These are phyloP conservation scores for Garra rufa DNA, from an alignment of 2,113 vertebrate genomes.

Conservation along the genomic window DNA sequence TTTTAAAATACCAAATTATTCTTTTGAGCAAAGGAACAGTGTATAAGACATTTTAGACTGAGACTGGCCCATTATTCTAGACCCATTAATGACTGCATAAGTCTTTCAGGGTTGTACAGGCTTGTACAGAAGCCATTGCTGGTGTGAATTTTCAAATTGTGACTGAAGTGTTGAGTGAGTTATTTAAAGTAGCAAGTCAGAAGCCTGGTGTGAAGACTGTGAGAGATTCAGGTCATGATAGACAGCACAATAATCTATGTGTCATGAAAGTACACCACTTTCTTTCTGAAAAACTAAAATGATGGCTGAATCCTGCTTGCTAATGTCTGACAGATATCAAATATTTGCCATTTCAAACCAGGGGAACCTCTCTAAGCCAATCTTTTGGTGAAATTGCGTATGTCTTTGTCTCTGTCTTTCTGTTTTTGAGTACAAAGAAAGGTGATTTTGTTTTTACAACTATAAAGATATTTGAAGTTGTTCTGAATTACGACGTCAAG, in stretches of 20 bases:
- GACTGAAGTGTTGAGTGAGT: not conserved
- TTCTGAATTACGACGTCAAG: slow-evolving; percentile 61
- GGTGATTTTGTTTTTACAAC: slow-evolving; percentile 8
- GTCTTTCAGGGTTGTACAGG: not conserved
- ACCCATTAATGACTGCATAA: slow-evolving; percentile 1
- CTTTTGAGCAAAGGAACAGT: not conserved
- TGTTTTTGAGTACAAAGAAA: slow-evolving; percentile 1
- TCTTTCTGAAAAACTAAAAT: slow-evolving; percentile 15
- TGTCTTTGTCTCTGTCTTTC: not conserved
- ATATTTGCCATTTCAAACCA: not conserved
- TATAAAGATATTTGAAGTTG: slow-evolving; percentile 1
- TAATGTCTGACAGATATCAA: slow-evolving; percentile 23
- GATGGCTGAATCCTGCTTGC: slow-evolving; percentile 18
- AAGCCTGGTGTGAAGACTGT: not conserved
- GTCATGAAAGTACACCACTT: slow-evolving; percentile 1
- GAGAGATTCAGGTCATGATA: not conserved
- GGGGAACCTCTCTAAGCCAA: not conserved
- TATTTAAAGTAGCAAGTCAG: not conserved
- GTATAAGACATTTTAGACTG: not conserved
- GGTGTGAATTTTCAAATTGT: not conserved
- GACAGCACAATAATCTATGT: slow-evolving; percentile 33
- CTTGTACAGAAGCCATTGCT: not conserved
- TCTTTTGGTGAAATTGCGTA: slow-evolving; percentile 1
- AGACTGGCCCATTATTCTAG: not conserved
- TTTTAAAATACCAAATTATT: not conserved